Base-by-base conservation (phyloP, 2,888 invertebrate species). In the Gortyna flavago region DNA sequence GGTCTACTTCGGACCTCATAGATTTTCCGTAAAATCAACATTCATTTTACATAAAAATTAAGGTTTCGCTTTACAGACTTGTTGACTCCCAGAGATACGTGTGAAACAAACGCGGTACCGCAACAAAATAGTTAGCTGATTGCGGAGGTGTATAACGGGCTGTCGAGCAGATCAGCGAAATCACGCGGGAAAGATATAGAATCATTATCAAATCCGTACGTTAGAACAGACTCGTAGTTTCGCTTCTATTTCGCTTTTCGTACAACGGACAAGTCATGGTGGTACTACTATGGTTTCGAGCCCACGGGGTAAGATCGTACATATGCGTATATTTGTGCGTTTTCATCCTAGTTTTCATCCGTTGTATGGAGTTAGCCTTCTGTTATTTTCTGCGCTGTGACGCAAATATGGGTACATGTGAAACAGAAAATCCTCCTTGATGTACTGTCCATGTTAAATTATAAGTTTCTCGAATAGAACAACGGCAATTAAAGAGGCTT, bases 381-480 rank as follows among this genome's bases (percentile, higher is more conserved):
- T 79, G 51, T 13, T 44, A 0, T 4, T 44, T n/a, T 35, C 8
- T 61, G 32, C 11, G 16, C 65, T 88, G 91, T 94, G 95, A 93
- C 95, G 93, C 92, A 93, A 92, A 89, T 89, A 90, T 87, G 85
- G 85, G 87, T 85, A 88, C 88, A 90, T 91, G 89, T 91, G 89
- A 88, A 89, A 92, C 93, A 91, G 91, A 91, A 94, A 95, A 94
- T 93, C 92, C 93, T 90, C 88, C 90, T 91, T 94, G 93, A 95
- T 93, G 92, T 91, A 93, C 92, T 90, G 87, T 88, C 90, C 89
- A 88, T 85, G 89, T 91, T 91, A 93, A 92, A 93, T 93, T 91
- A 89, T 89, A 85, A 81, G 80, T 82, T 89, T 90, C 89, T 89
- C 89, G 90, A 92, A 92, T 90, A 92, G 91, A 89, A 88, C 87